A percentile compares a stretch with the other conserved stretches of the same genome.
These are phyloP conservation scores for Eupithecia centaureata DNA, from an alignment of 2,888 invertebrate species.

Conservation along the genomic window DNA sequence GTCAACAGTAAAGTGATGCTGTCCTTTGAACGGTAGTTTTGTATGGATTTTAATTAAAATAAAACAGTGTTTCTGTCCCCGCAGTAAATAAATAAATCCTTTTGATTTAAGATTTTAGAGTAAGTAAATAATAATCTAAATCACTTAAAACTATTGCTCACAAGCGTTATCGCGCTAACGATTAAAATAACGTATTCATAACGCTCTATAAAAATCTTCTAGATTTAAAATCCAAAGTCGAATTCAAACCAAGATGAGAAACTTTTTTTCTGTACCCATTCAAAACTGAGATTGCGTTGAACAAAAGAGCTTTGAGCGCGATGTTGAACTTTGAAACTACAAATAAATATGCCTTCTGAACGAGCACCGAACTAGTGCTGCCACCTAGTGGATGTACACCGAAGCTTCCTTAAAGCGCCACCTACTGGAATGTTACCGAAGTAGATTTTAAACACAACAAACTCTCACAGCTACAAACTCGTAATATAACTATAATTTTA, in stretches of 20 bases:
- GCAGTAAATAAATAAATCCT: too few species aligned
- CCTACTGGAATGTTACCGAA: not conserved
- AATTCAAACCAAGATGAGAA: not conserved
- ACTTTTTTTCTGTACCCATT: not conserved
- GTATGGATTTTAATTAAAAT: too few species aligned
- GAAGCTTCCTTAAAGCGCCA: constrained; percentile 6
- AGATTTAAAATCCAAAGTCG: not conserved
- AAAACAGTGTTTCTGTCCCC: too few species aligned
- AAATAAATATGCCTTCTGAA: not conserved
- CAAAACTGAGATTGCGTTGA: constrained; percentile 11
- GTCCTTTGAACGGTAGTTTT: too few species aligned
- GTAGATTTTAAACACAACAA: not conserved
- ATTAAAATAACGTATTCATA: not conserved
- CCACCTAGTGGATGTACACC: constrained; percentile 17
- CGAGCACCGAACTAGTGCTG: constrained; percentile 3
- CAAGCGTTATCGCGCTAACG: too few species aligned
- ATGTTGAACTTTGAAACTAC: constrained; percentile 8
- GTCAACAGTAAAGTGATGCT: too few species aligned
- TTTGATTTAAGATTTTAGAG: too few species aligned
- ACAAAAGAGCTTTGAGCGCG: constrained; percentile 21
- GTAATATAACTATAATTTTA: not conserved
- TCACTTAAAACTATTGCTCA: too few species aligned
- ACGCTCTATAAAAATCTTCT: not conserved
- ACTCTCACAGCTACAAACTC: not conserved
- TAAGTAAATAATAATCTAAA: too few species aligned